Evolutionary conservation across 2,888 invertebrate genomes (phyloP).

Genomic region (Eudemis profundana): DNA sequence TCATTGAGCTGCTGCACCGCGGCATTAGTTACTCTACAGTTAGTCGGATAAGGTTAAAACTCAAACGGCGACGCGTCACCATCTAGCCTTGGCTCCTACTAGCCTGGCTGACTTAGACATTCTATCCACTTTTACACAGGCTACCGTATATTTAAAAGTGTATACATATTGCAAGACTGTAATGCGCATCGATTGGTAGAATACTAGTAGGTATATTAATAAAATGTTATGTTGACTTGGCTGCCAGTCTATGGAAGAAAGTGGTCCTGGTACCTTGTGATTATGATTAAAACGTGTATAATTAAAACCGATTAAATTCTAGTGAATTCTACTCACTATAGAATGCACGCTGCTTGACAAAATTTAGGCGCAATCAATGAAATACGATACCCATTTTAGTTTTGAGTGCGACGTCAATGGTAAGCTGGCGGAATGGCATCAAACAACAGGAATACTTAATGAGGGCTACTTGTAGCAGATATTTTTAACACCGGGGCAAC

Average conservation of each 20-base stretch:
- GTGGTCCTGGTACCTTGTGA: no score
- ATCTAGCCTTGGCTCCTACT: conserved; percentile 85
- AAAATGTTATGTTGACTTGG: conserved; percentile 5
- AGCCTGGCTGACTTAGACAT: conserved; percentile 85
- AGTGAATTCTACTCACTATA: no score
- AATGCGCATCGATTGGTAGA: conserved; percentile 51
- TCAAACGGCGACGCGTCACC: conserved; percentile 56
- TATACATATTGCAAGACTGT: conserved; percentile 62
- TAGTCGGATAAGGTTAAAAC: conserved; percentile 58
- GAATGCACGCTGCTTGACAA: no score
- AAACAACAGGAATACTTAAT: no score
- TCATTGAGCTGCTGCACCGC: conserved; percentile 71
- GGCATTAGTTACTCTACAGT: conserved; percentile 55
- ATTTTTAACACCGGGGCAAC: no score
- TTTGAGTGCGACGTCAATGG: no score
- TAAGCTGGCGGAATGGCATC: no score
- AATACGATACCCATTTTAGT: no score
- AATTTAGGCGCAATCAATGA: no score
- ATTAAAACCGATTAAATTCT: no score
- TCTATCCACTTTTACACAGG: conserved; percentile 85
- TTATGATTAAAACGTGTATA: no score
- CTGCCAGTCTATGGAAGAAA: not conserved
- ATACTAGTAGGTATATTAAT: conserved; percentile 2
- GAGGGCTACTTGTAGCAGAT: no score
- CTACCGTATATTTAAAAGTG: conserved; percentile 68